Percentiles rank a stretch among this genome's conserved stretches.
phyloP scores from a whole-genome alignment of 2,113 vertebrate species.

The Eleginops maclovinus region DNA sequence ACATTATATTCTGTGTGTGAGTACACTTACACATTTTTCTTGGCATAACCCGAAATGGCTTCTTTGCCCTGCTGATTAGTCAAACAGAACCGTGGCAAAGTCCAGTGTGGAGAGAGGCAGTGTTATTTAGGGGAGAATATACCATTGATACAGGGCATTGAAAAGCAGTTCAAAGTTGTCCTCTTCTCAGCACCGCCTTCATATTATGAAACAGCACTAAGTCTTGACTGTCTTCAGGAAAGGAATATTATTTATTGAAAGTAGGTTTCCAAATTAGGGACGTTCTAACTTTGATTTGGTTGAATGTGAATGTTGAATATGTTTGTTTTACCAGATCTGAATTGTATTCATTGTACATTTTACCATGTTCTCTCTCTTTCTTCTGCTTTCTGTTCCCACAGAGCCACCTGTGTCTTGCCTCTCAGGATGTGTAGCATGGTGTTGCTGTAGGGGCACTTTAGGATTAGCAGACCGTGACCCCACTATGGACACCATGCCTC shows the following conservation, averaged over 20 bases:
- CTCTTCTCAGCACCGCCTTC: neutral
- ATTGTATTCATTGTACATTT: neutral
- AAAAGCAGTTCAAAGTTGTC: neutral
- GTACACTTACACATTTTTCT: slow-evolving; percentile 18
- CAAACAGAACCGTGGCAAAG: slow-evolving; percentile 32
- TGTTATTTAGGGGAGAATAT: neutral
- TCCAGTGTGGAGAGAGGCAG: slow-evolving; percentile 8
- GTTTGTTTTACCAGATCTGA: neutral
- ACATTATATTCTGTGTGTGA: neutral
- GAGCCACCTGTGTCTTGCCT: slow-evolving; percentile 13
- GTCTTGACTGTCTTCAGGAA: neutral
- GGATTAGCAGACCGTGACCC: slow-evolving; percentile 8
- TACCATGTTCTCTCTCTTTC: neutral
- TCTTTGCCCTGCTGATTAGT: neutral
- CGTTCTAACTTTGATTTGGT: too few species aligned
- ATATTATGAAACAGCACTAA: neutral
- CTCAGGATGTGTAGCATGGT: slow-evolving; percentile 43
- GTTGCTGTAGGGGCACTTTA: slow-evolving; percentile 43
- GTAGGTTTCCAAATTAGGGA: too few species aligned
- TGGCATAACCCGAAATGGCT: neutral
- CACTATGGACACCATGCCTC: slow-evolving; percentile 55
- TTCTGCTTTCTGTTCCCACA: slow-evolving; percentile 37
- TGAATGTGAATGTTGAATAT: too few species aligned
- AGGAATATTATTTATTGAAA: neutral
- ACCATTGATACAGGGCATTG: too few species aligned